A percentile compares a stretch with the other conserved stretches of the same genome.
Evolutionary conservation across 2,113 vertebrate genomes (phyloP).

Genomic region (Oceanodroma tethys): DNA sequence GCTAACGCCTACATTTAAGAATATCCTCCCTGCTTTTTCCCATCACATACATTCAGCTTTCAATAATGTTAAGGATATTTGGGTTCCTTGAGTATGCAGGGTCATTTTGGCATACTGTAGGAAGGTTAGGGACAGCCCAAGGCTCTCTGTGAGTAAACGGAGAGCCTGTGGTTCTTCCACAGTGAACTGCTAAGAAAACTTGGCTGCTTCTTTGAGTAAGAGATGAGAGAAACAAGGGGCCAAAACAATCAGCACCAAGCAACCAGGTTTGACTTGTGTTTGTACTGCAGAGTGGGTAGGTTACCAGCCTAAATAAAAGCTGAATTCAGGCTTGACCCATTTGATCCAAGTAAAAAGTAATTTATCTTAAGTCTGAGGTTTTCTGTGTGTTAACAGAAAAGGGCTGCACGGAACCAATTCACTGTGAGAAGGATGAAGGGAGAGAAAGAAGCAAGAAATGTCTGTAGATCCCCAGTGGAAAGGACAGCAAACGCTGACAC

Average conservation of each 20-base stretch:
- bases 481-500: background rate
- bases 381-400: background rate
- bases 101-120: background rate
- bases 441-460: background rate
- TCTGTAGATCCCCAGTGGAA: background rate
- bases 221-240: background rate
- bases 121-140: background rate
- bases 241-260: background rate
- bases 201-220: background rate
- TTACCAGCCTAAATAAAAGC: background rate
- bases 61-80: background rate
- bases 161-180: background rate
- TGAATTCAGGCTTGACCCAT: background rate
- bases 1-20: background rate
- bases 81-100: background rate
- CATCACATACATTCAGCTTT: background rate
- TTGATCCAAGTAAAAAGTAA: background rate
- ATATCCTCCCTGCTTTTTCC: background rate
- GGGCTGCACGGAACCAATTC: background rate
- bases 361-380: background rate
- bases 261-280: background rate
- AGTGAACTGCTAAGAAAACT: background rate
- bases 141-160: background rate
- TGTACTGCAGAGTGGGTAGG: background rate
- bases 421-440: background rate